Conservation (phyloP, 2,113 vertebrate genomes). For the Leiothrix lutea region DNA sequence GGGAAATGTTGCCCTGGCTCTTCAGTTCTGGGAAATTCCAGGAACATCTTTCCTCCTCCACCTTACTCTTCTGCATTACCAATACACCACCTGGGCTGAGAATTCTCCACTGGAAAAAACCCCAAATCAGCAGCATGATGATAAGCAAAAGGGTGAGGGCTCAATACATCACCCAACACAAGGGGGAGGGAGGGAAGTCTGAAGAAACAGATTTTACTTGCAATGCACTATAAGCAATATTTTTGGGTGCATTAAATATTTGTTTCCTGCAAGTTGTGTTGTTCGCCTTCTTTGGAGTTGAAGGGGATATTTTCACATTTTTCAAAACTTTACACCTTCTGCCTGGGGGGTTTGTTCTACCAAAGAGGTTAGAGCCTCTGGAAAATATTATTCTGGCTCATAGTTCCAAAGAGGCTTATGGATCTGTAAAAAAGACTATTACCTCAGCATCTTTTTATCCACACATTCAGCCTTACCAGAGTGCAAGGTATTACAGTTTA, state of each 20-base stretch:
- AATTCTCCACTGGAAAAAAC: background rate
- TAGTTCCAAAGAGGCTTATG: background rate
- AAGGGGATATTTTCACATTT: background rate
- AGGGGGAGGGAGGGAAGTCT: fast-evolving
- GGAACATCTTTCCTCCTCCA: background rate
- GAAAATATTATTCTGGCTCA: background rate
- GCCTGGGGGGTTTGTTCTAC: background rate
- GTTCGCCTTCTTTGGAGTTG: background rate
- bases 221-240: background rate
- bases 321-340: background rate
- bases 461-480: background rate
- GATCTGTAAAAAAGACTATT: background rate
- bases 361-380: background rate
- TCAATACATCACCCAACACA: background rate
- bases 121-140: background rate
- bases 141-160: background rate
- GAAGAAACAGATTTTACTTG: background rate
- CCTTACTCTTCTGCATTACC: background rate
- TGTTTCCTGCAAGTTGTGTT: background rate
- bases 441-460: slow-evolving; percentile 25
- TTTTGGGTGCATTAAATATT: background rate
- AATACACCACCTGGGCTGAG: background rate
- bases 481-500: background rate
- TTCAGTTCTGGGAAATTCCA: background rate
- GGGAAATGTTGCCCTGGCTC: background rate